Conservation (phyloP, 2,888 invertebrate species). For the Monochamus alternatus region DNA sequence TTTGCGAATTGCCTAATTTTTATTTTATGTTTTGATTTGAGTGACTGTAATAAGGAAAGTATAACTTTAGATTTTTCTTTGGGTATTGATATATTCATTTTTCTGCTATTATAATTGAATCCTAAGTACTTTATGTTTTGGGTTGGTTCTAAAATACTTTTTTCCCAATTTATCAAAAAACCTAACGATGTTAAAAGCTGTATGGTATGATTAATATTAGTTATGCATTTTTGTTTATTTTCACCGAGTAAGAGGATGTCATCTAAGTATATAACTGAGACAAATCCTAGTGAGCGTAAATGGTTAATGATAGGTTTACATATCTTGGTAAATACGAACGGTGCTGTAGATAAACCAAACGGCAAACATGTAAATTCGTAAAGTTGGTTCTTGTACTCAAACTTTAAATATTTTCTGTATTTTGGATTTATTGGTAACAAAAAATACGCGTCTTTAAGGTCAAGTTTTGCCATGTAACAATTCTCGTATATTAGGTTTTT, state of each 20-base stretch:
- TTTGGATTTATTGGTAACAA: slow-evolving; percentile 12
- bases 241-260: slow-evolving; percentile 27
- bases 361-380: slow-evolving; percentile 37
- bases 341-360: slow-evolving; percentile 26
- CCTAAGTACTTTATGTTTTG: slow-evolving; percentile 21
- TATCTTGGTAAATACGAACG: slow-evolving; percentile 20
- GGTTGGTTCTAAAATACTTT: no score
- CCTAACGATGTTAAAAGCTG: no score
- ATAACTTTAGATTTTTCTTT: no score
- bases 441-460: slow-evolving; percentile 31
- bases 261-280: slow-evolving; percentile 25
- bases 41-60: no score
- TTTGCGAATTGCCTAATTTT: slow-evolving; percentile 29
- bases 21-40: no score
- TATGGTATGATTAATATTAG: no score
- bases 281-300: slow-evolving; percentile 31
- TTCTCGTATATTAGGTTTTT: neutral
- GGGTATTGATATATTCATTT: slow-evolving; percentile 35
- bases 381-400: slow-evolving; percentile 22
- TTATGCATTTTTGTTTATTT: no score
- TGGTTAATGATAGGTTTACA: slow-evolving; percentile 11
- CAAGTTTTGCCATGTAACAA: slow-evolving; percentile 16
- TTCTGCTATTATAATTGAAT: slow-evolving; percentile 29
- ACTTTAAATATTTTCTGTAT: slow-evolving; percentile 34
- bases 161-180: no score